A percentile compares a stretch with the other conserved stretches of the same genome.
phyloP scores from a whole-genome alignment of 2,888 invertebrate genomes.

The Dascillus cervinus region DNA sequence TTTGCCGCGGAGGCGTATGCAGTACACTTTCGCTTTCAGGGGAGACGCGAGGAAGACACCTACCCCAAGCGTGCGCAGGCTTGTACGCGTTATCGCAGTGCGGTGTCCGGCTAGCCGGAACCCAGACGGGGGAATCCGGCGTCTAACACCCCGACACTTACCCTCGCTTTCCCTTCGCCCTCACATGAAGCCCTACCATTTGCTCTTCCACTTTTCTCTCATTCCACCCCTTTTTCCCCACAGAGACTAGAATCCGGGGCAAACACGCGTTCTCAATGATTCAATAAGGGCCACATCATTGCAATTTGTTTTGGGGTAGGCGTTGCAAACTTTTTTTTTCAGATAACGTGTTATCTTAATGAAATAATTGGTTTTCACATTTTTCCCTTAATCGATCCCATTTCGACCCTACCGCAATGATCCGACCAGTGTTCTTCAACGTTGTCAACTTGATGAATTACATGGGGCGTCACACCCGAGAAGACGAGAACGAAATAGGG shows the following conservation, averaged over 20 bases:
- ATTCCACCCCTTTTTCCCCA: slow-evolving; percentile 5
- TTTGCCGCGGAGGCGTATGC: too few species aligned
- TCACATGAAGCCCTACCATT: not conserved
- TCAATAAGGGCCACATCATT: slow-evolving; percentile 12
- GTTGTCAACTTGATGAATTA: slow-evolving; percentile 19
- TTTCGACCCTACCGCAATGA: slow-evolving; percentile 19
- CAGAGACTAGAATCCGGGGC: slow-evolving; percentile 15
- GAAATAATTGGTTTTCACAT: too few species aligned
- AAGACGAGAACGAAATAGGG: slow-evolving; percentile 13
- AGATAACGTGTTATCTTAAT: too few species aligned
- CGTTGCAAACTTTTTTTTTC: too few species aligned
- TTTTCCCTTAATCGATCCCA: too few species aligned
- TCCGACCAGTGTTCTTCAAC: slow-evolving; percentile 17
- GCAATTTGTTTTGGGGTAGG: slow-evolving; percentile 14
- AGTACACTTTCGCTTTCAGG: too few species aligned
- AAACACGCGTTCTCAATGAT: slow-evolving; percentile 15
- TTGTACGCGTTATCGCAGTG: slow-evolving; percentile 22
- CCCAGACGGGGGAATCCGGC: slow-evolving; percentile 32
- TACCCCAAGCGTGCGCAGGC: too few species aligned
- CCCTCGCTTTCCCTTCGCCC: slow-evolving; percentile 16
- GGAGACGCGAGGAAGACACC: too few species aligned
- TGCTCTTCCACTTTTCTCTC: slow-evolving; percentile 4
- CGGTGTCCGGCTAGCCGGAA: slow-evolving; percentile 31
- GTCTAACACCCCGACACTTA: slow-evolving; percentile 18
- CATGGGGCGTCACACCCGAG: slow-evolving; percentile 17